Evolutionary conservation across 2,888 invertebrate species (phyloP).

Genomic region (Heliconius erato): DNA sequence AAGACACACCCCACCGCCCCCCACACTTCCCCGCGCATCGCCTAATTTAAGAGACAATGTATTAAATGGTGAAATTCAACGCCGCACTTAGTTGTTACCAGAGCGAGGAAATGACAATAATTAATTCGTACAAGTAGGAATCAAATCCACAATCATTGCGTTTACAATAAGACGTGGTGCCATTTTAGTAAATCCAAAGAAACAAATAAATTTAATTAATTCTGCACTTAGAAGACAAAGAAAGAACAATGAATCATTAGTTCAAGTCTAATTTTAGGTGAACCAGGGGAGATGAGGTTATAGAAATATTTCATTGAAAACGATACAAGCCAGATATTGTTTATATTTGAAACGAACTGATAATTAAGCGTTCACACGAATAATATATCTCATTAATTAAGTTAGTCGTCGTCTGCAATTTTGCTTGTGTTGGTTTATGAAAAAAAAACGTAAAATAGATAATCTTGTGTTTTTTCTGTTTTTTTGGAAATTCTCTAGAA

Average conservation of each 20-base stretch:
- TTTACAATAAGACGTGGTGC: too few relatives aligned
- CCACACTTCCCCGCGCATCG: too few relatives aligned
- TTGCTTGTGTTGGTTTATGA: not conserved
- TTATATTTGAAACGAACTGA: not conserved
- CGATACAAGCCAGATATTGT: not conserved
- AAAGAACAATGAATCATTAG: not conserved
- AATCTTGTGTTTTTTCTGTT: not conserved
- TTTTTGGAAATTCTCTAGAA: not conserved
- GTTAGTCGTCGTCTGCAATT: not conserved
- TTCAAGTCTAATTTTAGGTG: not conserved
- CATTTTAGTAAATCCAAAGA: not conserved
- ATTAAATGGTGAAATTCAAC: not conserved
- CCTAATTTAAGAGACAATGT: not conserved
- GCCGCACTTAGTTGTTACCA: not conserved
- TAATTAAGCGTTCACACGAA: not conserved
- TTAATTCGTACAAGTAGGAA: too few relatives aligned
- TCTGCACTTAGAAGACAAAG: not conserved
- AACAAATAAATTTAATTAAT: not conserved
- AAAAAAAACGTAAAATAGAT: not conserved
- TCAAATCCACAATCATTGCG: too few relatives aligned
- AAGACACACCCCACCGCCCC: too few relatives aligned
- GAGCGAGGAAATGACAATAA: too few relatives aligned
- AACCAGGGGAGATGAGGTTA: not conserved
- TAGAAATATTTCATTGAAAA: not conserved
- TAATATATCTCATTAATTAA: not conserved